Evolutionary conservation across 2,888 invertebrate species (phyloP), one percentile per base, ranked within the genome.

Genomic region (Ectemnius continuus): DNA sequence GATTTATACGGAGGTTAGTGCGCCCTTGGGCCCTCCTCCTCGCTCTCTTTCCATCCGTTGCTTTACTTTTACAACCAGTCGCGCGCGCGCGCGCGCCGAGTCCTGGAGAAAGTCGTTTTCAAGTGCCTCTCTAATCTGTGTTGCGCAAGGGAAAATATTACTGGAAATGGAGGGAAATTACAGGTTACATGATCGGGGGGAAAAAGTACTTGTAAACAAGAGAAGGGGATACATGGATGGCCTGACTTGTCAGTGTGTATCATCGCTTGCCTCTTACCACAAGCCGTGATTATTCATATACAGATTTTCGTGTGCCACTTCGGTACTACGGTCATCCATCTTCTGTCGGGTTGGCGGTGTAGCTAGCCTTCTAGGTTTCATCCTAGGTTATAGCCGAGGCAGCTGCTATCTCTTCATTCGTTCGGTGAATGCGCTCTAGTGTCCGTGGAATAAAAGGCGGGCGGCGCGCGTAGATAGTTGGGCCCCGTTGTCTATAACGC

Each of bases 401-500:
- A 62, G 57, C 57, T 57, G 18, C 60, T 20, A 52, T 57, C 57
- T 46, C 57, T 56, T 5, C 57, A 23, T 61, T 63, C 67, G 20
- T 58, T 8, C 67, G 70, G 67, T 75, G 75, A 76, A 75, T 75
- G 64, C 78, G 59, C 59, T 20, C 67, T 60, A 46, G 78, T 70
- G 65, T 68, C 61, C 63, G 67, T 18, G 68, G 72, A 81, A 80
- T 78, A 80, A 80, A 52, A 80, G 81, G 71, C 65, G 60, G 26
- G 56, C 48, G 36, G 18, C 65, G 61, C 56, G 62, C 67, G 36
- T 67, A 73, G 79, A 78, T 85, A 83, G 87, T 87, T 85, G 82
- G 76, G 70, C 77, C 72, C 85, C 83, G 85, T 84, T 84, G 85
- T 86, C 84, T 79, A 82, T 73, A 82, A 85, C 70, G 72, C 66